Evolutionary conservation across 2,113 vertebrate genomes (phyloP).

Genomic region (Crypturellus undulatus): DNA sequence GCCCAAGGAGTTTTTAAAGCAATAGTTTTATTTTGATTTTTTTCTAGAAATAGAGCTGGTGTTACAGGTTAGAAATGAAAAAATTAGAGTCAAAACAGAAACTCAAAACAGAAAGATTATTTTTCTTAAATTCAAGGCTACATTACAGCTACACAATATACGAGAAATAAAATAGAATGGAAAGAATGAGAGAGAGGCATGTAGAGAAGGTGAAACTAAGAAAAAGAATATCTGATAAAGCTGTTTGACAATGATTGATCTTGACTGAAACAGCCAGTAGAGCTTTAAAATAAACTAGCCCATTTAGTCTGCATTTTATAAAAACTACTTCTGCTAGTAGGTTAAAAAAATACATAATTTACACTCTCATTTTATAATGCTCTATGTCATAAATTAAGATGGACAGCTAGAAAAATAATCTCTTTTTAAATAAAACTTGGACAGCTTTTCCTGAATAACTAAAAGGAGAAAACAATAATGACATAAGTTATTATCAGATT

Average conservation of each 20-base stretch:
- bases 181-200: neutral
- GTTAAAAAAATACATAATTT: neutral
- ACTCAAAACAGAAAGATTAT: fast-evolving
- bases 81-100: neutral
- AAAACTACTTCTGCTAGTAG: neutral
- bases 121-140: neutral
- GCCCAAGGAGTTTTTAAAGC: neutral
- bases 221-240: neutral
- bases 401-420: neutral
- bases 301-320: neutral
- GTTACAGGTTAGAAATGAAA: neutral
- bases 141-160: neutral
- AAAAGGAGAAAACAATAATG: neutral
- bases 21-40: neutral
- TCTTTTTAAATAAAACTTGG: neutral
- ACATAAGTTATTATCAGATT: neutral
- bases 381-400: neutral
- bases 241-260: neutral
- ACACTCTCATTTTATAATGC: neutral
- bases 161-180: neutral
- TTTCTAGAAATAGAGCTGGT: neutral
- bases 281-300: neutral
- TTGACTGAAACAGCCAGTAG: neutral
- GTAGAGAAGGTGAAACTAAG: neutral
- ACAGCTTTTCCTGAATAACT: neutral